Conservation (phyloP, 2,113 vertebrate genomes). For the Anolis sagrei region DNA sequence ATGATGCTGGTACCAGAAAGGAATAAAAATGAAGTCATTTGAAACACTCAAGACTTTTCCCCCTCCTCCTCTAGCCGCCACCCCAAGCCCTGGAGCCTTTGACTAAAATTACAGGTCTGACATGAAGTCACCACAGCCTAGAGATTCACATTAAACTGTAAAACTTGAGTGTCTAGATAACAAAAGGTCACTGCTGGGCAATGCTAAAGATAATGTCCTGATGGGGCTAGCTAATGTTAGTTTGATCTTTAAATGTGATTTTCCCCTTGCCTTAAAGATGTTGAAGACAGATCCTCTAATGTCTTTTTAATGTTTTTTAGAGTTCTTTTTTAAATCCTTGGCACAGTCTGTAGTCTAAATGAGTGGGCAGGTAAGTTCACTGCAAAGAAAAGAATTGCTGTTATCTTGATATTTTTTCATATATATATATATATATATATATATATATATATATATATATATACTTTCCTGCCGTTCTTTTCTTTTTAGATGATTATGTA, state of each 20-base stretch:
- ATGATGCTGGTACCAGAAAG: not conserved
- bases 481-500: constrained; percentile 58
- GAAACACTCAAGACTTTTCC: not conserved
- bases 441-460: not conserved
- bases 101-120: not conserved
- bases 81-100: constrained; percentile 7
- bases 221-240: constrained; percentile 45
- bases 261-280: constrained; percentile 34
- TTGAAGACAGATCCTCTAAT: constrained; percentile 46
- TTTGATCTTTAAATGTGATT: constrained; percentile 55
- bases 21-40: constrained; percentile 30
- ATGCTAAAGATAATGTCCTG: constrained; percentile 28
- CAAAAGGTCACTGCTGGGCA: constrained; percentile 29
- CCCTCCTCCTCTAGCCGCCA: not conserved
- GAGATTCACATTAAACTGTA: constrained; percentile 28
- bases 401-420: constrained; percentile 24
- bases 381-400: constrained; percentile 37
- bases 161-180: constrained; percentile 13
- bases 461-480: constrained; percentile 36
- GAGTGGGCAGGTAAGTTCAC: constrained; percentile 44
- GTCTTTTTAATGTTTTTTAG: constrained; percentile 48
- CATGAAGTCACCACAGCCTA: not conserved
- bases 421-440: constrained; percentile 42
- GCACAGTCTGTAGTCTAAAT: constrained; percentile 43
- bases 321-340: constrained; percentile 44